Conservation (phyloP, 1,140 invertebrate genomes). For the Lutraria rhynchaena region DNA sequence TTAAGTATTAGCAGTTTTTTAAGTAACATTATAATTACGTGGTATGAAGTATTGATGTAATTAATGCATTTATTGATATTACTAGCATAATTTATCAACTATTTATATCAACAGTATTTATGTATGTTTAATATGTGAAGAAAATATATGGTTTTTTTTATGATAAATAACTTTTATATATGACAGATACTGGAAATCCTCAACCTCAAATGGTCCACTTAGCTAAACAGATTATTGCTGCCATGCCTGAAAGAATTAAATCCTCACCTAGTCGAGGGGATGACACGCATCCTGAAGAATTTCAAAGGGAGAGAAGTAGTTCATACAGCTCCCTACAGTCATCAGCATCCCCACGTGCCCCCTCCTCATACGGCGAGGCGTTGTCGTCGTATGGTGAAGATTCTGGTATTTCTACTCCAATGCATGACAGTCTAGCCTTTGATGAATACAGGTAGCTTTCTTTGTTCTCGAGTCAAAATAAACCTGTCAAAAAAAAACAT, state of each 20-base stretch:
- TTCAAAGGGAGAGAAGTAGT: conserved; percentile 74
- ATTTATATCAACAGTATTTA: no score
- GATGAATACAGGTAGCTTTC: conserved; percentile 81
- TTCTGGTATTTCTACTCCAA: conserved; percentile 80
- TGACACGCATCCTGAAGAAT: conserved; percentile 59
- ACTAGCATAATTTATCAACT: no score
- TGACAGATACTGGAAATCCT: conserved; percentile 90
- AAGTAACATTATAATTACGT: no score
- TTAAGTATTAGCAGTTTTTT: no score
- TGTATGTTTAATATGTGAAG: conserved; percentile 28
- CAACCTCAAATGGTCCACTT: conserved; percentile 91
- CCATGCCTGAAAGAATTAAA: conserved; percentile 97
- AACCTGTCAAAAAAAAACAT: no score
- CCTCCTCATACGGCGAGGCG: conserved; percentile 74
- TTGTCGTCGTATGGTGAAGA: conserved; percentile 78
- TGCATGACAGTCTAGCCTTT: conserved; percentile 80
- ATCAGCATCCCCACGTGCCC: conserved; percentile 74
- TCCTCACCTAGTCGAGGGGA: conserved; percentile 76
- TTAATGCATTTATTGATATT: no score
- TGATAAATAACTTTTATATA: no score
- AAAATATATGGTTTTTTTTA: no score
- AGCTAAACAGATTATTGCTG: conserved; percentile 98
- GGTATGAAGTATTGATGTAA: no score
- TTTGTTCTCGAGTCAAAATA: no score
- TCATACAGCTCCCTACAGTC: conserved; percentile 79